These are phyloP conservation scores for Albula goreensis DNA, from an alignment of 2,113 vertebrate genomes.

Conservation along the genomic window DNA sequence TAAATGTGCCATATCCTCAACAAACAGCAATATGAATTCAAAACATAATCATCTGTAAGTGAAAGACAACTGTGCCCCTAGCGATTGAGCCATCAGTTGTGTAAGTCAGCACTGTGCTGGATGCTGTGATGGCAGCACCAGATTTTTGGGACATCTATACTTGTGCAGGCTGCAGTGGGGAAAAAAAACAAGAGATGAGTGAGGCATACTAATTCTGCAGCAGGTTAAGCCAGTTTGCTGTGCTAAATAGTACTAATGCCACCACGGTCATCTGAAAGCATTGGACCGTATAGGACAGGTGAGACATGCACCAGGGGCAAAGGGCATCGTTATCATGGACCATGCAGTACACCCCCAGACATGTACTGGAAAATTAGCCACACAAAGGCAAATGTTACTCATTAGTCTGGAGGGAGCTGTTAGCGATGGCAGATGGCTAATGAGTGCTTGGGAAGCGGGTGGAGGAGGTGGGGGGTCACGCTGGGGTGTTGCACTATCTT, in stretches of 20 bases:
- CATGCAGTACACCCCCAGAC: not conserved
- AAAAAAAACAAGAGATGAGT: not conserved
- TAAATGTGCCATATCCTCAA: not conserved
- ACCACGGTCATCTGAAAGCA: not conserved
- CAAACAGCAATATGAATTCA: not conserved
- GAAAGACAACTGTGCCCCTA: not conserved
- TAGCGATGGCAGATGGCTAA: conserved; percentile 11
- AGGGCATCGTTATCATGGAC: not conserved
- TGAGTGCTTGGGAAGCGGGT: not conserved
- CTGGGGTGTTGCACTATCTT: not conserved
- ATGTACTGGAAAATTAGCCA: not conserved
- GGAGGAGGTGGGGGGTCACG: not conserved
- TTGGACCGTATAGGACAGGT: not conserved
- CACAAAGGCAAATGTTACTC: not conserved
- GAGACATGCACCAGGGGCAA: not conserved
- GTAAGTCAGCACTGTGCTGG: not conserved
- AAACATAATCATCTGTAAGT: too few species aligned
- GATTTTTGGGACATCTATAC: not conserved
- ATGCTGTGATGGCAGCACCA: not conserved
- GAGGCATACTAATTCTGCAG: not conserved
- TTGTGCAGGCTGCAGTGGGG: not conserved
- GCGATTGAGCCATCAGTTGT: not conserved
- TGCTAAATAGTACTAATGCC: not conserved
- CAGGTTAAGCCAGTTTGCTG: not conserved
- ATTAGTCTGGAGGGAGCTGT: not conserved